These are phyloP conservation scores for Platorchestia sp. DNA, from an alignment of 1,140 invertebrate genomes.

Conservation along the genomic window DNA sequence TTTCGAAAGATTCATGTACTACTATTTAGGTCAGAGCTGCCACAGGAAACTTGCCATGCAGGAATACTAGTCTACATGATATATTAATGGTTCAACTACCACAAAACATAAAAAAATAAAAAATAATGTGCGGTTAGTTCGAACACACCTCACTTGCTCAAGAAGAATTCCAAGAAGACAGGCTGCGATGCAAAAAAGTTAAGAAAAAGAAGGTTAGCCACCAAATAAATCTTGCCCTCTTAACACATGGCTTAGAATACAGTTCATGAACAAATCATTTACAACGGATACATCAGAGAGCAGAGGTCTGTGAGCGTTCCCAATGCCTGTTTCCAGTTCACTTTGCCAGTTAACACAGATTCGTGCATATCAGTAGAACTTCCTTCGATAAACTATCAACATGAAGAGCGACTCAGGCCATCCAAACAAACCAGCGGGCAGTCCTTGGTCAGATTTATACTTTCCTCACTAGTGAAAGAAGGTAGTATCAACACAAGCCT, in stretches of 20 bases:
- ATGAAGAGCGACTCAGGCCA: too few relatives aligned
- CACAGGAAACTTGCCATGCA: neutral
- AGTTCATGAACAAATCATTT: neutral
- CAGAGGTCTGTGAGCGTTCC: neutral
- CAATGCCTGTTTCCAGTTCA: neutral
- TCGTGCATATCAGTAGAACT: neutral
- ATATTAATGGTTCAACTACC: neutral
- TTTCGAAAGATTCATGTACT: neutral
- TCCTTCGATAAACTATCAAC: neutral
- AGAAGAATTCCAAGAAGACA: conserved; percentile 45
- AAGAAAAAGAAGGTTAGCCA: neutral
- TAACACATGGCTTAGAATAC: neutral
- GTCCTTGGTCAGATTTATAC: too few relatives aligned
- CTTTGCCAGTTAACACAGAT: neutral
- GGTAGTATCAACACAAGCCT: too few relatives aligned
- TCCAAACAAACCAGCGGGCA: too few relatives aligned
- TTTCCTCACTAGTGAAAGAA: too few relatives aligned
- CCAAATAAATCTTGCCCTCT: neutral
- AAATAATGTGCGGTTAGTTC: neutral
- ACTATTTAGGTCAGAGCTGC: neutral
- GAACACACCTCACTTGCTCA: conserved; percentile 45
- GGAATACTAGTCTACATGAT: neutral
- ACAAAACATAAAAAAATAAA: neutral
- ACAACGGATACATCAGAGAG: neutral
- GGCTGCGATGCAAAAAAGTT: conserved; percentile 14